phyloP scores from a whole-genome alignment of 2,888 invertebrate species.

The Adelphocoris suturalis region DNA sequence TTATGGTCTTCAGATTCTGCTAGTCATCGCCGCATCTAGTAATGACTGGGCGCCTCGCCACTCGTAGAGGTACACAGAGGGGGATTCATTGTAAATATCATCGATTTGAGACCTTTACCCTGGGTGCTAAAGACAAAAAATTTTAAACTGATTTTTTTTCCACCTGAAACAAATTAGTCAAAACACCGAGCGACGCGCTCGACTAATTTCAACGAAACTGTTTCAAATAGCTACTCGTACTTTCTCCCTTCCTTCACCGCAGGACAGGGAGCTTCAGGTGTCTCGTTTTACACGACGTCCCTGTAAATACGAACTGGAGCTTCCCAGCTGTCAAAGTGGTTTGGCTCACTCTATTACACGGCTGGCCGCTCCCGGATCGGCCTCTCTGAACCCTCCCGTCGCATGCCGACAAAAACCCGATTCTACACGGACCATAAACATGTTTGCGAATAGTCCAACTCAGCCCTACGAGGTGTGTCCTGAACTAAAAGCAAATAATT shows the following conservation, averaged over 20 bases:
- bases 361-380: background rate
- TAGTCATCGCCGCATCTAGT: too few species aligned
- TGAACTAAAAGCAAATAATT: slow-evolving; percentile 56
- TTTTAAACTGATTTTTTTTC: too few species aligned
- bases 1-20: too few species aligned
- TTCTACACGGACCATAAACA: slow-evolving; percentile 60
- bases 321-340: slow-evolving; percentile 40
- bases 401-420: slow-evolving; percentile 48
- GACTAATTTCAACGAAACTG: too few species aligned
- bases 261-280: background rate
- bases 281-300: background rate
- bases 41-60: too few species aligned
- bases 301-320: background rate
- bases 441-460: slow-evolving; percentile 54
- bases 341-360: slow-evolving; percentile 41
- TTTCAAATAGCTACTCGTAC: too few species aligned
- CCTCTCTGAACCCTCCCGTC: slow-evolving; percentile 35
- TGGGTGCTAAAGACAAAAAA: too few species aligned
- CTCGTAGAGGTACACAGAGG: too few species aligned
- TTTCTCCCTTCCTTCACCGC: background rate
- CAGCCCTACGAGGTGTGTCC: background rate
- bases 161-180: too few species aligned
- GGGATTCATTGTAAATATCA: too few species aligned
- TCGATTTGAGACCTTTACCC: too few species aligned
- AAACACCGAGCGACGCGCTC: too few species aligned